Conservation (phyloP, 2,888 invertebrate genomes). For the Pterostichus madidus region DNA sequence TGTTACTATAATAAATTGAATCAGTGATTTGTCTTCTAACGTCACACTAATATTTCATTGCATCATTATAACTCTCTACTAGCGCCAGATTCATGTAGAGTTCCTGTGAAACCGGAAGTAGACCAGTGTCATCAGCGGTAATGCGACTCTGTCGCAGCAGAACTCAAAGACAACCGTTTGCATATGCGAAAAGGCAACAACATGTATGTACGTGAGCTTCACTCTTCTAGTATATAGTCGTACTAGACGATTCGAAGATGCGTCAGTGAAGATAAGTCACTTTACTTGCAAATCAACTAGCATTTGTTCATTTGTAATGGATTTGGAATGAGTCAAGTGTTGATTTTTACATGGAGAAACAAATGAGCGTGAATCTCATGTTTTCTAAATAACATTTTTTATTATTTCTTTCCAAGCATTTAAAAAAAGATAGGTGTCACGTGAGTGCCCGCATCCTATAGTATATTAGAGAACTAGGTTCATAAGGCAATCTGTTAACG, state of each 20-base stretch:
- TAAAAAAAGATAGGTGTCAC: too few relatives aligned
- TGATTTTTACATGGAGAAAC: conserved; percentile 7
- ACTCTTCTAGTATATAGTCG: not conserved
- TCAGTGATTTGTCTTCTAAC: too few relatives aligned
- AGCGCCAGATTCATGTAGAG: not conserved
- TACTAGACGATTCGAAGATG: conserved; percentile 3
- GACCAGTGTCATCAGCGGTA: conserved; percentile 16
- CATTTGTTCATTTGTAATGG: not conserved
- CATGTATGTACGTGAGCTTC: not conserved
- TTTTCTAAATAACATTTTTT: not conserved
- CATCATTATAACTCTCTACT: too few relatives aligned
- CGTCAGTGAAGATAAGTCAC: conserved; percentile 18
- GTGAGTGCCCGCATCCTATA: too few relatives aligned
- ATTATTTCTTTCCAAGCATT: not conserved
- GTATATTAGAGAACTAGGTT: too few relatives aligned
- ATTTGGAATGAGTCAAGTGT: conserved; percentile 14
- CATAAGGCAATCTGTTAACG: too few relatives aligned
- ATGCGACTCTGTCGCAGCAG: conserved; percentile 2
- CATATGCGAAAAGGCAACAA: conserved; percentile 21
- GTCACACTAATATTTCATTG: too few relatives aligned
- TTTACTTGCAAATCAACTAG: conserved; percentile 34
- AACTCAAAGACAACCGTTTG: conserved; percentile 22
- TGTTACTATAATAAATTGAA: too few relatives aligned
- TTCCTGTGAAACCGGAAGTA: conserved; percentile 2
- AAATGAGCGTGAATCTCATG: conserved; percentile 27